Evolutionary conservation across 1,140 invertebrate genomes (phyloP).

Genomic region (Hyposmocoma kahamanoa): DNA sequence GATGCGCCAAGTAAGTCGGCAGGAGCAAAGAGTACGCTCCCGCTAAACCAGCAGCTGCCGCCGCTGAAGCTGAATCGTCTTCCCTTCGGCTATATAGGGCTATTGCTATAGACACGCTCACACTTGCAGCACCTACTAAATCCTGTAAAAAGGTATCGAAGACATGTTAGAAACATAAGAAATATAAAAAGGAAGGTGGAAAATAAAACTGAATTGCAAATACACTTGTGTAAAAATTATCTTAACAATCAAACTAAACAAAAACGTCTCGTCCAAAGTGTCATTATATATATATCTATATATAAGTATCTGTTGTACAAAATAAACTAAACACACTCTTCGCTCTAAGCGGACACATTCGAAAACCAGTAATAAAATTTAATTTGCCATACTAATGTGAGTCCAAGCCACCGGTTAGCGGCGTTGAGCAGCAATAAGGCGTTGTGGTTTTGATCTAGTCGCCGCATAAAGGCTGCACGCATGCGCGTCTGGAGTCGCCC

Average conservation of each 20-base stretch:
- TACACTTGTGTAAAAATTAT: too few relatives aligned
- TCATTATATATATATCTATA: too few relatives aligned
- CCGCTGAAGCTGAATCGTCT: constrained; percentile 70
- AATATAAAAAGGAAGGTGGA: too few relatives aligned
- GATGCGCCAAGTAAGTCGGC: constrained; percentile 87
- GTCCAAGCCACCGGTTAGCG: constrained; percentile 87
- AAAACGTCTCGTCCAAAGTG: too few relatives aligned
- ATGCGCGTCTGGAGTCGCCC: constrained; percentile 80
- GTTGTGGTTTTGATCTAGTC: constrained; percentile 83
- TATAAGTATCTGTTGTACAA: too few relatives aligned
- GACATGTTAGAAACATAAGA: too few relatives aligned
- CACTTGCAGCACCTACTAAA: constrained; percentile 84
- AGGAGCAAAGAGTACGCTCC: constrained; percentile 88
- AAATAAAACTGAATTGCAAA: too few relatives aligned
- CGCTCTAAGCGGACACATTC: too few relatives aligned
- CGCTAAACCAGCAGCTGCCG: constrained; percentile 80
- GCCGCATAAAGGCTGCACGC: constrained; percentile 76
- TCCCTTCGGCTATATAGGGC: constrained; percentile 76
- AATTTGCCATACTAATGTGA: constrained; percentile 81
- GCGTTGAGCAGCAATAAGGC: constrained; percentile 86
- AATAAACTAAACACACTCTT: too few relatives aligned
- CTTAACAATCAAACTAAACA: too few relatives aligned
- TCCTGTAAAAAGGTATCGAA: too few relatives aligned
- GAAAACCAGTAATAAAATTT: too few relatives aligned
- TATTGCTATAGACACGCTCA: constrained; percentile 81